A percentile compares a stretch with the other conserved stretches of the same genome.
Evolutionary conservation across 2,888 invertebrate species (phyloP).

Genomic region (Drosophila subquinaria): DNA sequence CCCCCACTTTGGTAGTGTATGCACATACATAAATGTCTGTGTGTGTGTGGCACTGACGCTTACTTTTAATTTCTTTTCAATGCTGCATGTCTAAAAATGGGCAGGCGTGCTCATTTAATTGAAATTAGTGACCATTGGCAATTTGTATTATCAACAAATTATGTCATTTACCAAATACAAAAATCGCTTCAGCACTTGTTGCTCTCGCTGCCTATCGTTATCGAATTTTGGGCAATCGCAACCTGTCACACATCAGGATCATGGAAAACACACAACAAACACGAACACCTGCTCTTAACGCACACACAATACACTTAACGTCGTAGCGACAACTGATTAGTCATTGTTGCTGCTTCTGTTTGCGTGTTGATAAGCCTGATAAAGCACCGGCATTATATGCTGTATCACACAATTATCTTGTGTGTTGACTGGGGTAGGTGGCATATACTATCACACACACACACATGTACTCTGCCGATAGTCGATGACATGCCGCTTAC

Average conservation of each 20-base stretch:
- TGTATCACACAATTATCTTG: constrained; percentile 69
- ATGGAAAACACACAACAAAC: constrained; percentile 21
- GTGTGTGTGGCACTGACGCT: constrained; percentile 57
- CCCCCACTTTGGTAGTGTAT: constrained; percentile 53
- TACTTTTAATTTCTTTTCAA: constrained; percentile 84
- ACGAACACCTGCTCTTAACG: constrained; percentile 27
- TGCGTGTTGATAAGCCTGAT: constrained; percentile 76
- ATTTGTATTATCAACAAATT: constrained; percentile 73
- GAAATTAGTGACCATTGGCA: constrained; percentile 62
- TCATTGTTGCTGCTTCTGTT: constrained; percentile 59
- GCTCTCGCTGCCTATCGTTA: constrained; percentile 45
- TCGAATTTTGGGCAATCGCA: constrained; percentile 39
- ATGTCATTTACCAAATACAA: constrained; percentile 65
- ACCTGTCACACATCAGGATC: constrained; percentile 37
- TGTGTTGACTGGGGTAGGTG: constrained; percentile 34
- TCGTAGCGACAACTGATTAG: constrained; percentile 44
- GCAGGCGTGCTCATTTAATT: constrained; percentile 57
- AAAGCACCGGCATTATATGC: constrained; percentile 71
- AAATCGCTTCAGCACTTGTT: constrained; percentile 45
- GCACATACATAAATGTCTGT: constrained; percentile 32
- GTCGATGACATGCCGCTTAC: constrained; percentile 44
- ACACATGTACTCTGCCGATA: constrained; percentile 8
- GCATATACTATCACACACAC: constrained; percentile 12
- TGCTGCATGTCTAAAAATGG: constrained; percentile 76
- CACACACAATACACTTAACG: constrained; percentile 13